A percentile compares a stretch with the other conserved stretches of the same genome.
Conservation (phyloP, 2,113 vertebrate genomes). For the Bettongia penicillata region DNA sequence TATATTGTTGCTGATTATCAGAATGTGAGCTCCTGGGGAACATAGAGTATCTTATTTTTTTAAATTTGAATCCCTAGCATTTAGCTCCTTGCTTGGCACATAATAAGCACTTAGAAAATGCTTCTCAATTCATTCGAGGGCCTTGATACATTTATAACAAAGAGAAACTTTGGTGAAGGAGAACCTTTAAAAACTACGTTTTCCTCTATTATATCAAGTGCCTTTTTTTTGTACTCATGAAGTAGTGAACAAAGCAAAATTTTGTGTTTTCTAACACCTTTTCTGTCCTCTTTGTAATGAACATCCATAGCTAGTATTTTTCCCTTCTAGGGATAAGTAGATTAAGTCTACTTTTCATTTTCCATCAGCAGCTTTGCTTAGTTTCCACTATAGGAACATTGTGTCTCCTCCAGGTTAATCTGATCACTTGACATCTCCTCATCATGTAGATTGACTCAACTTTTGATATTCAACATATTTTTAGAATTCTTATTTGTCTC, state of each 20-base stretch:
- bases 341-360: too few species aligned
- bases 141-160: neutral
- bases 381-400: too few species aligned
- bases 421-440: neutral
- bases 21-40: neutral
- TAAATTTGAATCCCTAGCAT: neutral
- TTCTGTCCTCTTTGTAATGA: neutral
- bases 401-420: too few species aligned
- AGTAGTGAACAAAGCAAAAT: neutral
- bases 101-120: neutral
- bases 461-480: neutral
- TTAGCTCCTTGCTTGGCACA: neutral
- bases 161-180: neutral
- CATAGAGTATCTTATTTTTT: neutral
- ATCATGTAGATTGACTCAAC: neutral
- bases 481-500: neutral
- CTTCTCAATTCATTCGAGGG: neutral
- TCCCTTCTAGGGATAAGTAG: too few species aligned
- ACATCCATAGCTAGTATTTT: too few species aligned
- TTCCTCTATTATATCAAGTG: neutral
- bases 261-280: neutral
- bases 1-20: neutral
- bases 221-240: neutral
- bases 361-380: too few species aligned
- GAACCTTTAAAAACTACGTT: neutral